These are phyloP conservation scores for Dynastes grantii DNA, from an alignment of 2,888 invertebrate genomes.

Conservation along the genomic window DNA sequence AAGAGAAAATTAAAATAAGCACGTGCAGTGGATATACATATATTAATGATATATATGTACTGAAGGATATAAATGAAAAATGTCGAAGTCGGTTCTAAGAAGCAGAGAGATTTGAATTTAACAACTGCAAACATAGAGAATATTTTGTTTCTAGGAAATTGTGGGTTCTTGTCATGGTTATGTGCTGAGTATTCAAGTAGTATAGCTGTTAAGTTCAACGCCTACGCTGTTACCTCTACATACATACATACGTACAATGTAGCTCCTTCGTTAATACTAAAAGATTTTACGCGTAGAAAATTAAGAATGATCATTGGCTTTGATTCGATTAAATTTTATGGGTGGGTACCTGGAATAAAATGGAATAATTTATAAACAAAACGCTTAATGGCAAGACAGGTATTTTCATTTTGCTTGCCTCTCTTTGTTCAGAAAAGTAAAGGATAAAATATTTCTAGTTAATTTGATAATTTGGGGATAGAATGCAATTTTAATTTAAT, in stretches of 20 bases:
- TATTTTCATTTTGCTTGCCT: too few relatives aligned
- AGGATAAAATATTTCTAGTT: too few relatives aligned
- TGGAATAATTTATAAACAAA: too few relatives aligned
- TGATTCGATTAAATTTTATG: neutral
- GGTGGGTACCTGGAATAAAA: neutral
- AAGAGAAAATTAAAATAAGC: neutral
- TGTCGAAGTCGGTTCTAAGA: neutral
- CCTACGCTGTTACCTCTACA: neutral
- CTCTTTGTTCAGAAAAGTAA: too few relatives aligned
- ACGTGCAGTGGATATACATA: neutral
- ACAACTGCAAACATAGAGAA: conserved; percentile 5
- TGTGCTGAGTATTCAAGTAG: conserved; percentile 20
- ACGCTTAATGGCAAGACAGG: too few relatives aligned
- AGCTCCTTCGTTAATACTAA: conserved; percentile 25
- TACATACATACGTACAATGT: too few relatives aligned
- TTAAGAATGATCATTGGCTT: neutral
- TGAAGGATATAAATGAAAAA: neutral
- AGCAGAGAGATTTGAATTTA: neutral
- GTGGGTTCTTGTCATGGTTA: conserved; percentile 26
- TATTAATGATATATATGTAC: too few relatives aligned
- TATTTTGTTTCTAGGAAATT: conserved; percentile 30
- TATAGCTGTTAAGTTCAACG: neutral
- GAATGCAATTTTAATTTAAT: too few relatives aligned
- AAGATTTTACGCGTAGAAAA: neutral
- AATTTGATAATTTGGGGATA: too few relatives aligned